These are phyloP conservation scores for Penaeus vannamei DNA, from an alignment of 1,140 invertebrate species.

Conservation along the genomic window DNA sequence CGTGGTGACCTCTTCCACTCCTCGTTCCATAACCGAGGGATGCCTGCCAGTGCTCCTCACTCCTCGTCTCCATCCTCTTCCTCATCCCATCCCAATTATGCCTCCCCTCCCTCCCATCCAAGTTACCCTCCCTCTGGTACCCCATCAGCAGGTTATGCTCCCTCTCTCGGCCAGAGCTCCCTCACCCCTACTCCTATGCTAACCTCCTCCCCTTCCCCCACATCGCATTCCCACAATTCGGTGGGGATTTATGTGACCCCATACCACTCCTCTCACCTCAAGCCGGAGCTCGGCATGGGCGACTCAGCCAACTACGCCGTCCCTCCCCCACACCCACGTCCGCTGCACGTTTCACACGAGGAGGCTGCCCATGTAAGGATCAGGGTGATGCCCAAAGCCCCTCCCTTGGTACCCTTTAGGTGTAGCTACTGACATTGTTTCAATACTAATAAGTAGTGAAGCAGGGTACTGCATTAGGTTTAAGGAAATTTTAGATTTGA, in stretches of 20 bases:
- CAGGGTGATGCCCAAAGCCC: not conserved
- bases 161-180: not conserved
- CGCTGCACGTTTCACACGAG: slow-evolving; percentile 37
- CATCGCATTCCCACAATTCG: slow-evolving; percentile 24
- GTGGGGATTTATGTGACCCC: not conserved
- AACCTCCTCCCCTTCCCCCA: slow-evolving; percentile 43
- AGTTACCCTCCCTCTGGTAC: not conserved
- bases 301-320: slow-evolving; percentile 59
- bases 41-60: slow-evolving; percentile 18
- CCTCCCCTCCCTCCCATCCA: not conserved
- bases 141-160: not conserved
- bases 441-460: no score
- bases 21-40: slow-evolving; percentile 51
- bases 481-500: no score
- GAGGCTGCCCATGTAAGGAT: slow-evolving; percentile 50
- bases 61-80: slow-evolving; percentile 34
- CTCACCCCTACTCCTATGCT: slow-evolving; percentile 24
- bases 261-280: slow-evolving; percentile 27
- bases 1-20: slow-evolving; percentile 58
- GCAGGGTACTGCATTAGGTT: no score
- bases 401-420: not conserved
- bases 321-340: slow-evolving; percentile 57
- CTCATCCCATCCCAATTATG: not conserved
- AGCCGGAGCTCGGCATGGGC: not conserved
- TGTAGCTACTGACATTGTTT: slow-evolving; percentile 18